Conservation (phyloP, 2,797 vertebrate genomes). For the Decapterus maruadsi region DNA sequence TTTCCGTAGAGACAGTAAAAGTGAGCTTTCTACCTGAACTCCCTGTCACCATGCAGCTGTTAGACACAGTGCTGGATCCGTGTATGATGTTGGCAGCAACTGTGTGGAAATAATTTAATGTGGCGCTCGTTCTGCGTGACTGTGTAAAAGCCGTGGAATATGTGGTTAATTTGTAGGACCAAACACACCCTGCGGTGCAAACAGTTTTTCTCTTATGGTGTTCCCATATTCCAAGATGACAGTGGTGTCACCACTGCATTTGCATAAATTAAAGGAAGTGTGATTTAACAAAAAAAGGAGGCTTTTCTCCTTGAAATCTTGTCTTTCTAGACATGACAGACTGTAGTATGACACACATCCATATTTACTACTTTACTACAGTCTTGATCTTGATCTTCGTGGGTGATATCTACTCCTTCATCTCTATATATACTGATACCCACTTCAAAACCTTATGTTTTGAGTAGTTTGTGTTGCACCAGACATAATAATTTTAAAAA, state of each 20-base stretch:
- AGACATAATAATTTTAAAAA: neutral
- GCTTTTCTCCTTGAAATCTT: conserved; percentile 13
- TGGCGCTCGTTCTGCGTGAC: conserved; percentile 19
- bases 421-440: neutral
- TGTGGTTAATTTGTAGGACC: conserved; percentile 25
- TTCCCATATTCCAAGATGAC: conserved; percentile 3
- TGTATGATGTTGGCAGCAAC: conserved; percentile 33
- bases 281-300: neutral
- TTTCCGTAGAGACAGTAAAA: conserved; percentile 15
- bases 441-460: too few species aligned
- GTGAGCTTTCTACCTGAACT: conserved; percentile 3
- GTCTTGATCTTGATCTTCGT: neutral
- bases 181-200: conserved; percentile 9
- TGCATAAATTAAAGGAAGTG: neutral
- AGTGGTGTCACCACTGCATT: neutral
- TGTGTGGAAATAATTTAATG: conserved; percentile 31
- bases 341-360: conserved; percentile 13
- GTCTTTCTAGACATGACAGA: conserved; percentile 6
- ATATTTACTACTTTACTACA: neutral
- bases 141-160: conserved; percentile 16
- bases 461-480: too few species aligned
- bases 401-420: neutral
- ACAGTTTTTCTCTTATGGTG: conserved; percentile 3
- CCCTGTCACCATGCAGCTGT: conserved; percentile 37
- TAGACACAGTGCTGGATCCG: conserved; percentile 15